Evolutionary conservation across 2,888 invertebrate species (phyloP), one percentile per base, ranked within the genome.

Genomic region (Lepidocyrtinus sp.): DNA sequence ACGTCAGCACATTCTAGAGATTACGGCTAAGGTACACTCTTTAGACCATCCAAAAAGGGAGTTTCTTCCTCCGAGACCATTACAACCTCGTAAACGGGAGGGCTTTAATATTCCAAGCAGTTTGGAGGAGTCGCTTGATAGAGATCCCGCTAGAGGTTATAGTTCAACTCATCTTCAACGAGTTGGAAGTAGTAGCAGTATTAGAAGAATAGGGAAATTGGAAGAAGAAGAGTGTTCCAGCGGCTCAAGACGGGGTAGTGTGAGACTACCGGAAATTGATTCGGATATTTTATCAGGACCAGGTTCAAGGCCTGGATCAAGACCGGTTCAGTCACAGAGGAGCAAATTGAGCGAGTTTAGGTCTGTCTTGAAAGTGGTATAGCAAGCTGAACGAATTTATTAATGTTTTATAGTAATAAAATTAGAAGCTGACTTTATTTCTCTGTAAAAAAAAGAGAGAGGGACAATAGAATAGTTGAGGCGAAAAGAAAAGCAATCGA

Each of bases 1-100:
- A 0, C 17, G 67, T 0, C 74, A 74, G 59, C 67, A 74, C 67
- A 67, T 74, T 21, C 21, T 74, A 1, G 74, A 74, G 0, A 59
- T 74, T 1, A 67, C 74, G 65, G 74, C 74, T 7, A 74, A 74
- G 27, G 74, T 74, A 2, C 74, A 74, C 27, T 50, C 67, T 1
- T 15, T 74, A 12, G 67, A 74, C 21, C 50, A 74, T 36, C 74
- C 74, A 12, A 74, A 67, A 67, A 19, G 74, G 24, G 74, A 74
- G 3, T 74, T 74, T 21, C 25, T 65, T 7, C 74, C 74, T 9
- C 74, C 74, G 0, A 25, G 74, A 59, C 27, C 68, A 1, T 27
- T n/a, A n/a, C n/a, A n/a, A n/a, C n/a, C n/a, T n/a, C n/a, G n/a
- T n/a, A n/a, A n/a, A n/a, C n/a, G n/a, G n/a, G n/a, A n/a, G n/a